Conservation (phyloP, 2,888 invertebrate genomes). For the Thereva unica region DNA sequence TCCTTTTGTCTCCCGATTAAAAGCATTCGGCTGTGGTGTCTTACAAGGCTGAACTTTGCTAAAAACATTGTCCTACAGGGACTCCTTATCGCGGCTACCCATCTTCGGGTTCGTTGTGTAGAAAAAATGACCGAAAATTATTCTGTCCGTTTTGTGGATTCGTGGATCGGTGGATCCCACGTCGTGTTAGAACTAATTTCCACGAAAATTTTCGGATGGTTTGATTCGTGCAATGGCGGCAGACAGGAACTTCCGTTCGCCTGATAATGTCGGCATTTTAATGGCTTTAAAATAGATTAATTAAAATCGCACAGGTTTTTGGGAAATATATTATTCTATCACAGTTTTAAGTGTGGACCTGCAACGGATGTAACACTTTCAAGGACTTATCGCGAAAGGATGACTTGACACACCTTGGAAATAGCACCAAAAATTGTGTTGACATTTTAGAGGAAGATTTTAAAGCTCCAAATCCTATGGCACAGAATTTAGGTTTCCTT, state of each 20-base stretch:
- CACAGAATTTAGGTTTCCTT: too few relatives aligned
- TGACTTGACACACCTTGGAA: too few relatives aligned
- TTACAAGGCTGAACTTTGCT: constrained; percentile 26
- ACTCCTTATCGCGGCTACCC: constrained; percentile 13
- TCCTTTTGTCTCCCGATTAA: constrained; percentile 22
- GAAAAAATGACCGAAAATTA: constrained; percentile 20
- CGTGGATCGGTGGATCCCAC: not conserved
- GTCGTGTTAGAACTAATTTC: constrained; percentile 2
- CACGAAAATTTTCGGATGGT: not conserved
- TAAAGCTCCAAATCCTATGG: too few relatives aligned
- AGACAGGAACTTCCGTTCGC: constrained; percentile 24
- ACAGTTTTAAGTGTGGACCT: too few relatives aligned
- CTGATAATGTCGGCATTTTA: too few relatives aligned
- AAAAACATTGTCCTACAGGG: constrained; percentile 23
- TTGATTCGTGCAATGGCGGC: constrained; percentile 5
- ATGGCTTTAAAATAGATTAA: too few relatives aligned
- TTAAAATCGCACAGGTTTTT: too few relatives aligned
- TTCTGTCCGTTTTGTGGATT: constrained; percentile 5
- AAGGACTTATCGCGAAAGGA: too few relatives aligned
- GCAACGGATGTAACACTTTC: too few relatives aligned
- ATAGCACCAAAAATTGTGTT: too few relatives aligned
- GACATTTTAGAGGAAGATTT: too few relatives aligned
- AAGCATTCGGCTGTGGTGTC: constrained; percentile 11
- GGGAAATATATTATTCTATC: too few relatives aligned
- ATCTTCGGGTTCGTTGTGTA: constrained; percentile 19